phyloP scores from a whole-genome alignment of 2,113 vertebrate species.

The Seriola dumerili region DNA sequence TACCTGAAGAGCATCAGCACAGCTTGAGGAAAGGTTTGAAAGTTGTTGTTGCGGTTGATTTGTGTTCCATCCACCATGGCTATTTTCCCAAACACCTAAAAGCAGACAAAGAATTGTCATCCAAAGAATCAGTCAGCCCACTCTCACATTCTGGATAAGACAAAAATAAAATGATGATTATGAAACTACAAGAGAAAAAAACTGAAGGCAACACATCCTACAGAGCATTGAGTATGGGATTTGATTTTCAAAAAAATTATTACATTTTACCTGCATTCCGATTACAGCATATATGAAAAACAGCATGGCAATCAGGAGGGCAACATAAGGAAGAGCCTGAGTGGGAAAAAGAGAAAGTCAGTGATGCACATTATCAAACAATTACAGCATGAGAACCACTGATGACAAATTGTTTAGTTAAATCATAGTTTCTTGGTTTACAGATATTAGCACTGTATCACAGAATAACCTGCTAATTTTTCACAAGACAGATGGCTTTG shows the following conservation, averaged over 20 bases:
- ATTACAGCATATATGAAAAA: slow-evolving; percentile 99
- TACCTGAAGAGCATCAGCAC: slow-evolving; percentile 98
- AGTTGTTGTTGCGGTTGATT: slow-evolving; percentile 99
- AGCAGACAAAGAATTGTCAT: neutral
- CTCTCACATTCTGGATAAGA: neutral
- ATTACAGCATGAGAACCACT: neutral
- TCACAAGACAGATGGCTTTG: too few relatives aligned
- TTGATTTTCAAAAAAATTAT: neutral
- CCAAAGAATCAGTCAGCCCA: neutral
- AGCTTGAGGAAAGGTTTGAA: slow-evolving; percentile 98
- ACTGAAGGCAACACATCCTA: neutral
- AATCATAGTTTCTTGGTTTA: neutral
- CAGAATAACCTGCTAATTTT: too few relatives aligned
- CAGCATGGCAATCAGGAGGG: slow-evolving; percentile 97
- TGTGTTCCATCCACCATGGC: slow-evolving; percentile 97
- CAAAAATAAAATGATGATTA: neutral
- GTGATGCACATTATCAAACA: neutral
- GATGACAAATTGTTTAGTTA: neutral
- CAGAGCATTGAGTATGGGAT: neutral
- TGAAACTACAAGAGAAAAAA: neutral
- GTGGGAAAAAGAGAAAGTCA: neutral
- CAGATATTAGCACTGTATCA: neutral
- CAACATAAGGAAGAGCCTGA: slow-evolving; percentile 97
- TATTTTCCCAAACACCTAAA: slow-evolving; percentile 97
- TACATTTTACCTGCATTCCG: slow-evolving; percentile 93